A percentile compares a stretch with the other conserved stretches of the same genome.
Conservation (phyloP, 2,113 vertebrate genomes). For the Psephotus haematonotus region DNA sequence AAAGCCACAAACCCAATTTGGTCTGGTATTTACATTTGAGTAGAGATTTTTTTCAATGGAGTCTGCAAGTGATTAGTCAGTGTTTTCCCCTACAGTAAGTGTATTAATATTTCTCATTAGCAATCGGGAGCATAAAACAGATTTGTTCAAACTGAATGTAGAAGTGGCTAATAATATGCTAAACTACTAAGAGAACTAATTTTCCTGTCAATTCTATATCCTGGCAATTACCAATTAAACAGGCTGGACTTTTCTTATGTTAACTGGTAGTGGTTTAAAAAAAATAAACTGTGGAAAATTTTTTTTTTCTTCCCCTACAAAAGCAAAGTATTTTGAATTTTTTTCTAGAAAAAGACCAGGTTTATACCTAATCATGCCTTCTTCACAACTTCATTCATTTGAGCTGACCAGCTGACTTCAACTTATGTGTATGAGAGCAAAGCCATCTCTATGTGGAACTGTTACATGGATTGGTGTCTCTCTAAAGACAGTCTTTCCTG, state of each 20-base stretch:
- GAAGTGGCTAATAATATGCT: conserved; percentile 44
- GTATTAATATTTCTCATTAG: conserved; percentile 57
- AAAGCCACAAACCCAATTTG: neutral
- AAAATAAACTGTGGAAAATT: neutral
- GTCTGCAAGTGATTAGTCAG: conserved; percentile 6
- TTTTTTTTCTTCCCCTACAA: neutral
- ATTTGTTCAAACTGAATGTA: conserved; percentile 38
- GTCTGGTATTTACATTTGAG: conserved; percentile 7
- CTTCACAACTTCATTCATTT: neutral
- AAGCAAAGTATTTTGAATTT: conserved; percentile 22
- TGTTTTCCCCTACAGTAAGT: conserved; percentile 8
- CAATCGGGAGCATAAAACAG: conserved; percentile 19
- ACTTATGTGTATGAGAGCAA: neutral
- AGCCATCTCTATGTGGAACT: neutral
- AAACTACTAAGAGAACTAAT: conserved; percentile 52
- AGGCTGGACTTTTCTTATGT: conserved; percentile 29
- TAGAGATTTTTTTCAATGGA: neutral
- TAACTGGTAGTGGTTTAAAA: conserved; percentile 51
- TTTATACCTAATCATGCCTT: neutral
- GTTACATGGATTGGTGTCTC: neutral
- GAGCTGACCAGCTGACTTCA: neutral
- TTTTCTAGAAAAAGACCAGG: neutral
- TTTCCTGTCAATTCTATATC: conserved; percentile 67
- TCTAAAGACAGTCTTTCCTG: neutral
- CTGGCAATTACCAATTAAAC: conserved; percentile 56